Conservation (phyloP, 2,797 vertebrate genomes). For the Periophthalmus magnuspinnatus region DNA sequence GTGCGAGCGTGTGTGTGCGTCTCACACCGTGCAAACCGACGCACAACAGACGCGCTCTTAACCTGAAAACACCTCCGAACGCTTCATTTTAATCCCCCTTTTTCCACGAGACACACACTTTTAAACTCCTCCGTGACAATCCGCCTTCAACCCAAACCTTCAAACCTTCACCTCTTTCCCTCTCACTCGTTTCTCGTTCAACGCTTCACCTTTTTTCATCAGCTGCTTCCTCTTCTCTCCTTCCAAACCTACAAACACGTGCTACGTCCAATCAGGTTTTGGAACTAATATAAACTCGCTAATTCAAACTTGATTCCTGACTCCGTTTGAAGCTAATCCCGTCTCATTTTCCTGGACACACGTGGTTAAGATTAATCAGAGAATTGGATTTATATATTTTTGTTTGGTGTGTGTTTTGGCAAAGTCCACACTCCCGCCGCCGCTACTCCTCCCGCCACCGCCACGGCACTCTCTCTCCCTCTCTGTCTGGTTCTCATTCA, state of each 20-base stretch:
- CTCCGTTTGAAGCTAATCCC: not conserved
- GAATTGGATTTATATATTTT: slow-evolving; percentile 14
- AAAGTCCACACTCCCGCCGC: no score
- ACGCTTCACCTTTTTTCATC: not conserved
- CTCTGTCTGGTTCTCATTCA: slow-evolving; percentile 51
- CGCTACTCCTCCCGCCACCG: no score
- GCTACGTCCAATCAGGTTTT: slow-evolving; percentile 9
- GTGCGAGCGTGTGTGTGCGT: not conserved
- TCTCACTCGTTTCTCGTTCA: not conserved
- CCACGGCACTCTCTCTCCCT: no score
- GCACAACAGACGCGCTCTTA: not conserved
- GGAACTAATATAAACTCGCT: slow-evolving; percentile 9
- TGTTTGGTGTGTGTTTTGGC: slow-evolving; percentile 27
- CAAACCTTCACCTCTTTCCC: not conserved
- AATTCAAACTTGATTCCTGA: slow-evolving; percentile 9
- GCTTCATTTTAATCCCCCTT: no score
- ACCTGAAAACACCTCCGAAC: not conserved
- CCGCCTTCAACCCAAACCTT: no score
- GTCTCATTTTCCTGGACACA: slow-evolving; percentile 13
- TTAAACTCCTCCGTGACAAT: no score
- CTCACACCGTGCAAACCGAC: not conserved
- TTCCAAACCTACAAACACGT: not conserved
- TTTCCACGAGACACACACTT: no score
- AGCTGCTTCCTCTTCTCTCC: not conserved
- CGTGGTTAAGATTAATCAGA: slow-evolving; percentile 9